A percentile compares a stretch with the other conserved stretches of the same genome.
Evolutionary conservation across 2,113 vertebrate species (phyloP).

Genomic region (Epinephelus fuscoguttatus): DNA sequence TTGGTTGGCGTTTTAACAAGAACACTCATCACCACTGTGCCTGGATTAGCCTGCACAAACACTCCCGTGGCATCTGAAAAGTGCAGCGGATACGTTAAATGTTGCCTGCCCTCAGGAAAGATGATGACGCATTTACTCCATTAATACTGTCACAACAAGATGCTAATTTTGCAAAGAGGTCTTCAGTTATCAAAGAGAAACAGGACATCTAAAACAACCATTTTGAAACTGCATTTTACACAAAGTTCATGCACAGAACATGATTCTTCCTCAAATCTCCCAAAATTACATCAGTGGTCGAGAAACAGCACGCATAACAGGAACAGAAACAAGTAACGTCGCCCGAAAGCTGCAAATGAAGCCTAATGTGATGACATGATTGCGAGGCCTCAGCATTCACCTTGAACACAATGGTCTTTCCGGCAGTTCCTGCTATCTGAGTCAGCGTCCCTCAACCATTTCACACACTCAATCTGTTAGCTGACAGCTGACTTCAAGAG

Average conservation of each 20-base stretch:
- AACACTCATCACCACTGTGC: conserved; percentile 56
- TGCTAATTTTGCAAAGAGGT: background rate
- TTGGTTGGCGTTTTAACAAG: conserved; percentile 47
- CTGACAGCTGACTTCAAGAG: conserved; percentile 68
- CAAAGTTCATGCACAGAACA: background rate
- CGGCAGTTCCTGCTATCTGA: conserved; percentile 61
- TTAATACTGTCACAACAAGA: background rate
- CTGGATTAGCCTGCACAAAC: conserved; percentile 53
- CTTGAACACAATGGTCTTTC: conserved; percentile 72
- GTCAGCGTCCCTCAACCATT: conserved; percentile 67
- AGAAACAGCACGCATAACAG: conserved; percentile 22
- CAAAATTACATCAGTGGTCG: background rate
- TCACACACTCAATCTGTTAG: conserved; percentile 64
- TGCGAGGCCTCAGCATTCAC: conserved; percentile 69
- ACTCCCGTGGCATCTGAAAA: conserved; percentile 43
- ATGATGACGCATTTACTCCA: conserved; percentile 19
- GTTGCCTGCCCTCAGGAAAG: conserved; percentile 25
- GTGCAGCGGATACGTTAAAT: conserved; percentile 42
- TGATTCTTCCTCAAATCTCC: conserved; percentile 14
- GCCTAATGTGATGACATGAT: conserved; percentile 33
- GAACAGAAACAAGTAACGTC: conserved; percentile 8
- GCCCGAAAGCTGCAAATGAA: conserved; percentile 18
- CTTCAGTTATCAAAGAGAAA: background rate
- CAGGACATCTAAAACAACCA: background rate
- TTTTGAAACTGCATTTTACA: background rate